These are phyloP conservation scores for Atta colombica DNA, from an alignment of 1,140 invertebrate genomes.

Conservation along the genomic window DNA sequence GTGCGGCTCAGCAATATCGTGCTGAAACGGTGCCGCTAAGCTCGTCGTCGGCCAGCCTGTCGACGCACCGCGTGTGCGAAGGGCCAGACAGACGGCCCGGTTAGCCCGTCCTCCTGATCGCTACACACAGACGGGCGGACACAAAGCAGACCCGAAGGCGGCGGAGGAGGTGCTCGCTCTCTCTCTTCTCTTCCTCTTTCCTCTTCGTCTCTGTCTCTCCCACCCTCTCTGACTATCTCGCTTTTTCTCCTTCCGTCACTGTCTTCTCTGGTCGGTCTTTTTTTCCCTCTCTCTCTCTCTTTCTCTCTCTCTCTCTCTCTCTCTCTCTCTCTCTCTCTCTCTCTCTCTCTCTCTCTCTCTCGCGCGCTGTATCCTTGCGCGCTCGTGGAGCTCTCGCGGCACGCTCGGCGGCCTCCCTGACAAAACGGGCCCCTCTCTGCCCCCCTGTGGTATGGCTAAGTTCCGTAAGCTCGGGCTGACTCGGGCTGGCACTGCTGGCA, in stretches of 20 bases:
- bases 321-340: conserved; percentile 42
- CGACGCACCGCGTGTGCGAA: conserved; percentile 72
- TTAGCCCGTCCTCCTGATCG: conserved; percentile 74
- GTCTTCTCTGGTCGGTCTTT: conserved; percentile 13
- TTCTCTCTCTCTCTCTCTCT: conserved; percentile 62
- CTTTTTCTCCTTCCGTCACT: conserved; percentile 21
- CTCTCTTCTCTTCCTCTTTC: conserved; percentile 25
- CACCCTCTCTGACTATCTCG: conserved; percentile 38
- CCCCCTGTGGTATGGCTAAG: conserved; percentile 7
- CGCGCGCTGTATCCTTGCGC: conserved; percentile 74
- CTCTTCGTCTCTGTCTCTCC: conserved; percentile 10
- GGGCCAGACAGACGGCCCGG: conserved; percentile 74
- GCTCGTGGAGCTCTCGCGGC: conserved; percentile 50
- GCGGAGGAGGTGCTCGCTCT: conserved; percentile 66
- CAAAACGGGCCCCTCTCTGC: conserved; percentile 42
- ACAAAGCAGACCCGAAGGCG: conserved; percentile 66
- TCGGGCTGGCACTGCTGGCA: conserved; percentile 44
- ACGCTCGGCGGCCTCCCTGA: conserved; percentile 44
- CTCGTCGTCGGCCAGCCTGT: conserved; percentile 67
- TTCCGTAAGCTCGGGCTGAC: conserved; percentile 45
- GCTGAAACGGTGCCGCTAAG: conserved; percentile 24
- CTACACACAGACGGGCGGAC: conserved; percentile 62
- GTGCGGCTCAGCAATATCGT: conserved; percentile 52
- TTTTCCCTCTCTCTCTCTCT: background rate
- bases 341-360: conserved; percentile 61